Evolutionary conservation across 1,140 invertebrate genomes (phyloP).

Genomic region (Parapsyche elsis): DNA sequence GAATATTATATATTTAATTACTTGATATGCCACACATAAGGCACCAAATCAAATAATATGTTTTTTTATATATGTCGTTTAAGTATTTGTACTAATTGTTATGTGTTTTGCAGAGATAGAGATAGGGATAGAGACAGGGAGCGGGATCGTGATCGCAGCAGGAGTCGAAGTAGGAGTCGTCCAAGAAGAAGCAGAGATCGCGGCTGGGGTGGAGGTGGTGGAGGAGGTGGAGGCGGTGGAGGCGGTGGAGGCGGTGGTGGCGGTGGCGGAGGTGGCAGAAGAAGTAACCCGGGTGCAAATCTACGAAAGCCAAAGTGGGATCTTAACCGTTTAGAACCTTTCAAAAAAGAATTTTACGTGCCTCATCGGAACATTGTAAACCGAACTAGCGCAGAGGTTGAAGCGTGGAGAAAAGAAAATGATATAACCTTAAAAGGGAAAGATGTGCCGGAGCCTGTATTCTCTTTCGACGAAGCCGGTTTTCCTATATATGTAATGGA

Average conservation of each 20-base stretch:
- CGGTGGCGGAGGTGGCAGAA: constrained; percentile 68
- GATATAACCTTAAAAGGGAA: constrained; percentile 86
- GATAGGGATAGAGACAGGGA: constrained; percentile 34
- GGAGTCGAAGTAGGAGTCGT: constrained; percentile 62
- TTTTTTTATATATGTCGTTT: too few relatives aligned
- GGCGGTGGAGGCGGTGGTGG: constrained; percentile 67
- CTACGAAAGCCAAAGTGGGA: constrained; percentile 82
- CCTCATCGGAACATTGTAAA: constrained; percentile 80
- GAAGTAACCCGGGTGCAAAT: constrained; percentile 67
- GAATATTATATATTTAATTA: too few relatives aligned
- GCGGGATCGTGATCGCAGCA: constrained; percentile 58
- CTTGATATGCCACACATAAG: too few relatives aligned
- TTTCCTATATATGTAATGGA: constrained; percentile 85
- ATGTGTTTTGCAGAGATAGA: constrained; percentile 10
- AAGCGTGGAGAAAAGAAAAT: constrained; percentile 78
- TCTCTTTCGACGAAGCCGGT: constrained; percentile 84
- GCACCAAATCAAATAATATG: too few relatives aligned
- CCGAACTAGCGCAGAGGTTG: constrained; percentile 76
- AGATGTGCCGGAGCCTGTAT: constrained; percentile 83
- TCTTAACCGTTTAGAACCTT: constrained; percentile 79
- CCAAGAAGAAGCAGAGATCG: constrained; percentile 61
- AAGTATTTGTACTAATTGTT: not conserved
- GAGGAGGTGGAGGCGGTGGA: constrained; percentile 61
- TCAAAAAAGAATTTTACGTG: constrained; percentile 94
- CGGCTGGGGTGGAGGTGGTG: constrained; percentile 55